These are phyloP conservation scores for Amazona vittata DNA, from an alignment of 2,113 vertebrate genomes.

Conservation along the genomic window DNA sequence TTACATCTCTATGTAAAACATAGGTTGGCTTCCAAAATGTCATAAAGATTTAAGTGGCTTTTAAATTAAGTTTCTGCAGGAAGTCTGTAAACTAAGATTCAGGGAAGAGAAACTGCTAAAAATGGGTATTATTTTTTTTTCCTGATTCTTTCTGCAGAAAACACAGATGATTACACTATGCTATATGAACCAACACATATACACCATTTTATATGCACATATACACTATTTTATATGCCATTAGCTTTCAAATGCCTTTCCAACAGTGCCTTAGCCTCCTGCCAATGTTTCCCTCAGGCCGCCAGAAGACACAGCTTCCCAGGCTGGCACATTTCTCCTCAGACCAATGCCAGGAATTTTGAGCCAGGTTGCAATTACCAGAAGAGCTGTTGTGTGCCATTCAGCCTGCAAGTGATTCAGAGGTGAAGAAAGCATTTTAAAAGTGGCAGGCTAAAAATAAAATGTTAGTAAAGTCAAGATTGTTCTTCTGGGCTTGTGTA, in stretches of 20 bases:
- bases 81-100: slow-evolving; percentile 13
- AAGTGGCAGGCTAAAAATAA: not conserved
- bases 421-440: slow-evolving; percentile 21
- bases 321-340: not conserved
- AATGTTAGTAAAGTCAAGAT: not conserved
- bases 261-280: not conserved
- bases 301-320: not conserved
- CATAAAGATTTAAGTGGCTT: not conserved
- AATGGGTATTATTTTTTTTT: not conserved
- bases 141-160: not conserved
- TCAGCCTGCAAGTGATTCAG: slow-evolving; percentile 34
- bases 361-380: not conserved
- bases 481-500: not conserved
- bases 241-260: not conserved
- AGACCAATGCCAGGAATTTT: not conserved
- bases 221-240: not conserved
- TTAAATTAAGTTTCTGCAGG: slow-evolving; percentile 13
- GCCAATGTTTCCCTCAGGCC: not conserved
- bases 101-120: not conserved
- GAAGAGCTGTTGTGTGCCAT: not conserved
- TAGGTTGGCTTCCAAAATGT: not conserved
- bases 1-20: not conserved
- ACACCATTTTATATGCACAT: not conserved
- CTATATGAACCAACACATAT: not conserved
- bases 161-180: not conserved